These are phyloP conservation scores for Lomographa bimaculata DNA, from an alignment of 2,888 invertebrate genomes.

Conservation along the genomic window DNA sequence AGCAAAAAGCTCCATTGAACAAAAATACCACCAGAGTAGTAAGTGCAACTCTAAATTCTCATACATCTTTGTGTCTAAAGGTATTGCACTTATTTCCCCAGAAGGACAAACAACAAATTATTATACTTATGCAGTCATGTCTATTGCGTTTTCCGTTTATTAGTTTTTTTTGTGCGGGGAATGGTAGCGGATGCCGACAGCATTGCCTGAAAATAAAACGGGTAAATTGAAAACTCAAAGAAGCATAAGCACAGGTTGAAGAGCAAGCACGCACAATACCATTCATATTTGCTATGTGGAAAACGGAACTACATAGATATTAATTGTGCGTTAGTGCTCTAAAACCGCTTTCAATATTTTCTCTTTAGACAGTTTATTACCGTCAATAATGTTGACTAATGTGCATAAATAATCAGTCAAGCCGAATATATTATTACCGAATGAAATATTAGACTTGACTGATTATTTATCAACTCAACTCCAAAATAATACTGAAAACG, in stretches of 20 bases:
- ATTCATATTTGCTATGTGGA: no score
- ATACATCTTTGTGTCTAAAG: not conserved
- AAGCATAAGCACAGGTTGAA: constrained; percentile 53
- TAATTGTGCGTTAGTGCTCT: no score
- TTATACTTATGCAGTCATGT: constrained; percentile 24
- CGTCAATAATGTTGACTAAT: no score
- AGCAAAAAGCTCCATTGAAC: constrained; percentile 9
- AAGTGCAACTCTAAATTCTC: constrained; percentile 4
- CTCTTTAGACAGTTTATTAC: no score
- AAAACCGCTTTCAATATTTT: no score
- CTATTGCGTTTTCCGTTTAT: constrained; percentile 87
- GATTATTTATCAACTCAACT: no score
- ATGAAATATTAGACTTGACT: no score
- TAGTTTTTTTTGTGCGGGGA: constrained; percentile 88
- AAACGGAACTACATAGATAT: no score
- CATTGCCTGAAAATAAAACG: constrained; percentile 85
- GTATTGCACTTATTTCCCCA: constrained; percentile 11
- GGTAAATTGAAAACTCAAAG: constrained; percentile 65
- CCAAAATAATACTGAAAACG: no score
- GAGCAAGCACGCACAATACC: constrained; percentile 15
- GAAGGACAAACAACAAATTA: constrained; percentile 1
- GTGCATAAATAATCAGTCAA: no score
- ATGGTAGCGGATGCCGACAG: constrained; percentile 88
- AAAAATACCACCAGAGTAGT: constrained; percentile 6
- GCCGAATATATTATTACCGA: no score